Conservation (phyloP, 2,888 invertebrate genomes). For the Drosophila anomelani region DNA sequence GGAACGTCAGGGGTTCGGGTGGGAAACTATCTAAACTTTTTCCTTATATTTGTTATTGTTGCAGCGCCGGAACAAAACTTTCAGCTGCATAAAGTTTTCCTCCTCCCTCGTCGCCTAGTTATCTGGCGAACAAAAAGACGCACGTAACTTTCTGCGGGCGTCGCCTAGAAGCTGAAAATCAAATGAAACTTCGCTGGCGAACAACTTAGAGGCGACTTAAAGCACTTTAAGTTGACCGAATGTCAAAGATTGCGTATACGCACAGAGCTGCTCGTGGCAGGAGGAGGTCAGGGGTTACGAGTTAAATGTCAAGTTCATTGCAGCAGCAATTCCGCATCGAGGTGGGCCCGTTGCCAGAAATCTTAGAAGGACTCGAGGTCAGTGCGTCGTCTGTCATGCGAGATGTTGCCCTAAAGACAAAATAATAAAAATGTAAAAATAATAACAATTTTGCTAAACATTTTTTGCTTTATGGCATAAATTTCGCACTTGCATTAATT, state of each 20-base stretch:
- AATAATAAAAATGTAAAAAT: not conserved
- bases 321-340: constrained; percentile 10
- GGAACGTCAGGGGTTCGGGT: constrained; percentile 5
- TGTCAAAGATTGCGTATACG: constrained; percentile 65
- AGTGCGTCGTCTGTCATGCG: not conserved
- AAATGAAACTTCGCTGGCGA: constrained; percentile 51
- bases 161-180: constrained; percentile 36
- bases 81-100: constrained; percentile 53
- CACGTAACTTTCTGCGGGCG: constrained; percentile 35
- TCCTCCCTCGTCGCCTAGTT: not conserved
- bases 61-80: constrained; percentile 49
- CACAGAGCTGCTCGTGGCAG: constrained; percentile 49
- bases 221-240: constrained; percentile 64
- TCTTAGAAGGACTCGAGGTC: not conserved
- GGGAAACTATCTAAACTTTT: constrained; percentile 63
- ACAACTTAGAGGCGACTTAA: constrained; percentile 58
- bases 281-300: constrained; percentile 35
- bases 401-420: not conserved
- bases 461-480: not conserved
- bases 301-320: constrained; percentile 59
- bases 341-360: not conserved
- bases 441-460: not conserved
- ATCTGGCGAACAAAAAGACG: constrained; percentile 29
- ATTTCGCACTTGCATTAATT: not conserved
- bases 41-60: constrained; percentile 67